Evolutionary conservation across 2,797 vertebrate species (phyloP), one percentile per base, ranked within the genome.

Genomic region (Kryptopterus vitreolus): DNA sequence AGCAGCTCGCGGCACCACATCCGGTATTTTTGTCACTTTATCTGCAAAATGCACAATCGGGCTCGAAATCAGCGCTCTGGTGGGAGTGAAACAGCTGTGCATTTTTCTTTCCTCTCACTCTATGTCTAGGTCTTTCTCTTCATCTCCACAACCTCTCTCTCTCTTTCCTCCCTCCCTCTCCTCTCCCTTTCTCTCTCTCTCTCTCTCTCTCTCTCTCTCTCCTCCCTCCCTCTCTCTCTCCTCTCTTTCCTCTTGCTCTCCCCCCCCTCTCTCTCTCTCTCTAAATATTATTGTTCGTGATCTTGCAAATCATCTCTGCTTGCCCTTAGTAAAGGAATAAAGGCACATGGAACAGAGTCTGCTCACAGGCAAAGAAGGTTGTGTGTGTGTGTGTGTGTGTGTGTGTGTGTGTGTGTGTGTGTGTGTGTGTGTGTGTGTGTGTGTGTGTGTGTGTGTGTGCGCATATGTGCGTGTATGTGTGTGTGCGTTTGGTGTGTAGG

Each of bases 1-100:
- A 90, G 90, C 92, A 92, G 95, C 96, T 96, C 95, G 96, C 95
- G 96, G 98, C 96, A 96, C 94, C 94, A 96, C 96, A 96, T 95
- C 95, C 95, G 97, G 96, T 98, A 96, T 96, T 98, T 97, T 96
- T 96, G 95, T 95, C 95, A 97, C 96, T 98, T 98, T 98, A 98
- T 99, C 97, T 98, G 95, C 96, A 98, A 98, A 98, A 98, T 96
- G 96, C 97, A 99, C 97, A 98, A 97, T 97, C 97, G 96, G 97
- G 96, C 96, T 97, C 96, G 95, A 96, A 97, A 97, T 95, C 95
- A 93, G 95, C 93, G 94, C 95, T 85, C 90, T 92, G 88, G 83
- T 66, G 85, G 86, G 77, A 81, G 84, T 87, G 79, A 83, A 85
- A 86, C 46, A 89, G 81, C 84, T 82, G 87, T 83, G 86, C 58